These are phyloP conservation scores for Antechinus stuartii DNA, from an alignment of 2,113 vertebrate species.

Conservation along the genomic window DNA sequence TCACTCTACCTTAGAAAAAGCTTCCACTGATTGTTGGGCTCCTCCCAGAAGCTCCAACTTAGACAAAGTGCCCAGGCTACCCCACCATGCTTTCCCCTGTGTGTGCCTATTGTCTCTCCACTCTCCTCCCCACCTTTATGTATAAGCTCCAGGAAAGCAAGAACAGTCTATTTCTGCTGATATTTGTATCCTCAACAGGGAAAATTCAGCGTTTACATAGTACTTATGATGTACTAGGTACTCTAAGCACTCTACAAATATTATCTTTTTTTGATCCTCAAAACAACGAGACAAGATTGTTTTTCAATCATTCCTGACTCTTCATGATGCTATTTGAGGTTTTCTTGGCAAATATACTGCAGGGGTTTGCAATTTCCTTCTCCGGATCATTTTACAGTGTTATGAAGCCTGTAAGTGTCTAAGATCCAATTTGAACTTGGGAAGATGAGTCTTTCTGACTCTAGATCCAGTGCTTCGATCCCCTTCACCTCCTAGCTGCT, in stretches of 20 bases:
- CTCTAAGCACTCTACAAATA: neutral
- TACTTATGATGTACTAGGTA: too few relatives aligned
- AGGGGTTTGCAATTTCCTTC: neutral
- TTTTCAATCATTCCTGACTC: neutral
- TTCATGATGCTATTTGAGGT: neutral
- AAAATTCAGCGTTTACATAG: neutral
- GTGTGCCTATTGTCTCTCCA: neutral
- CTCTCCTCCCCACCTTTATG: fast-evolving
- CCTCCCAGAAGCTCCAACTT: slow-evolving; percentile 26
- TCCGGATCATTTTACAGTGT: neutral
- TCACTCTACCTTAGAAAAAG: neutral
- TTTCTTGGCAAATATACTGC: neutral
- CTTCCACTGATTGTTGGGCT: neutral
- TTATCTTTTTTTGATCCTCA: neutral
- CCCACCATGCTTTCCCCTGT: neutral
- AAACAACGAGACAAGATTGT: neutral
- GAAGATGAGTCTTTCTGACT: neutral
- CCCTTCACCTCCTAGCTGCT: neutral
- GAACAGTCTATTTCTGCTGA: neutral
- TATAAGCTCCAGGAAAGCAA: neutral
- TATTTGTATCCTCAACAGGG: neutral
- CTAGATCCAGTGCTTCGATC: neutral
- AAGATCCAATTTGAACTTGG: neutral
- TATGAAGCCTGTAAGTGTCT: too few relatives aligned
- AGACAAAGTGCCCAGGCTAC: neutral